A percentile compares a stretch with the other conserved stretches of the same genome.
Evolutionary conservation across 2,888 invertebrate genomes (phyloP).

Genomic region (Agrypnus murinus): DNA sequence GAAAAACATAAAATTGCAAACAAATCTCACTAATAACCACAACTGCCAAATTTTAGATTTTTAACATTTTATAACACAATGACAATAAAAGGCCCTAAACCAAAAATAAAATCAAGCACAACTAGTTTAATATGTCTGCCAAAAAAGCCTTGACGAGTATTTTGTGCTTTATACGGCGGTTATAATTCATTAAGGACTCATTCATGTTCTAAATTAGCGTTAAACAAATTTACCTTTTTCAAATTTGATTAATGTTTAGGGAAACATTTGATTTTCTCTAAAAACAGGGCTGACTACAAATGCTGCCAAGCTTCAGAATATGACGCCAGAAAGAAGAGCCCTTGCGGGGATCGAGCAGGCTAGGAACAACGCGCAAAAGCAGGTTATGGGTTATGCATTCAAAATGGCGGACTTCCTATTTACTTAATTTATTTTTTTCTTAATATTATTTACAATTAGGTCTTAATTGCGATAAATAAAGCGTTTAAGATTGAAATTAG

Average conservation of each 20-base stretch:
- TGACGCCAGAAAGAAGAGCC: slow-evolving; percentile 37
- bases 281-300: slow-evolving; percentile 72
- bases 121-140: slow-evolving; percentile 56
- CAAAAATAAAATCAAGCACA: slow-evolving; percentile 52
- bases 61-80: slow-evolving; percentile 38
- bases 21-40: slow-evolving; percentile 28
- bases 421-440: slow-evolving; percentile 3
- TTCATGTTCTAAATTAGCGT: background rate
- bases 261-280: slow-evolving; percentile 70
- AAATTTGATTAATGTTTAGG: slow-evolving; percentile 64
- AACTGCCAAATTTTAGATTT: slow-evolving; percentile 46
- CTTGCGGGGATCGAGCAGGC: slow-evolving; percentile 18
- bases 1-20: background rate
- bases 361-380: slow-evolving; percentile 37
- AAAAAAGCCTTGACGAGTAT: slow-evolving; percentile 37
- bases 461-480: too few relatives aligned
- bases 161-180: slow-evolving; percentile 2
- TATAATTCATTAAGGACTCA: background rate
- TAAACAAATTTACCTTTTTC: slow-evolving; percentile 42
- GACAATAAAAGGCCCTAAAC: slow-evolving; percentile 63
- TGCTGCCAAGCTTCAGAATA: slow-evolving; percentile 69
- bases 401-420: slow-evolving; percentile 42
- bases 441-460: background rate
- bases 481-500: too few relatives aligned
- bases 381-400: slow-evolving; percentile 20